A percentile compares a stretch with the other conserved stretches of the same genome.
These are phyloP conservation scores for Syngnathus acus DNA, from an alignment of 2,797 vertebrate genomes.

Conservation along the genomic window DNA sequence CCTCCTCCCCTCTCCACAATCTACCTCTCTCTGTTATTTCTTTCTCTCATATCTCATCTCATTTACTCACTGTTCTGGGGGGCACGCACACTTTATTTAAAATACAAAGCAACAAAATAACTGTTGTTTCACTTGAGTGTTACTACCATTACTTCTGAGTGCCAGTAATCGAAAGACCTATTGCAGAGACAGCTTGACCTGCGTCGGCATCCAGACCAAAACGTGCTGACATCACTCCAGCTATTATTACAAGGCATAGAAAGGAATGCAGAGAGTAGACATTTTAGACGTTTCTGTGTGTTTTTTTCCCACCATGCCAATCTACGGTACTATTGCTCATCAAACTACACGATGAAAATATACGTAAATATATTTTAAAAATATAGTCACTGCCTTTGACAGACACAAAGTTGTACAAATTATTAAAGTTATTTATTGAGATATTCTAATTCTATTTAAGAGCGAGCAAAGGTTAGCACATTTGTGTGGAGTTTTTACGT, in stretches of 20 bases:
- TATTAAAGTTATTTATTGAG: too few relatives aligned
- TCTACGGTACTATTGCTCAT: neutral
- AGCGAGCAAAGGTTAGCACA: too few relatives aligned
- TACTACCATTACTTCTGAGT: neutral
- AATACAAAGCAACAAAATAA: neutral
- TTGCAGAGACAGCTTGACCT: neutral
- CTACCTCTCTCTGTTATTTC: conserved; percentile 23
- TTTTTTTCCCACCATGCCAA: neutral
- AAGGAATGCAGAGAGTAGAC: neutral
- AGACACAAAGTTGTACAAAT: too few relatives aligned
- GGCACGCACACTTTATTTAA: neutral
- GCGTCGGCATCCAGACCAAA: neutral
- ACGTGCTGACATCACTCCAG: neutral
- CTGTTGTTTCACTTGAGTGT: neutral
- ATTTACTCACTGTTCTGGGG: neutral
- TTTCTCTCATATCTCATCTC: neutral
- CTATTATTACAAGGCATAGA: neutral
- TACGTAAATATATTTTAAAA: too few relatives aligned
- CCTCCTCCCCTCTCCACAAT: conserved; percentile 21
- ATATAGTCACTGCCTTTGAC: too few relatives aligned
- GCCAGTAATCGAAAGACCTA: neutral
- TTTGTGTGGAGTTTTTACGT: too few relatives aligned
- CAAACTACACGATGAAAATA: too few relatives aligned
- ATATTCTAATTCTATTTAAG: too few relatives aligned
- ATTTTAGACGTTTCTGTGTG: neutral